Evolutionary conservation across 2,113 vertebrate species (phyloP).

Genomic region (Podocnemis expansa): DNA sequence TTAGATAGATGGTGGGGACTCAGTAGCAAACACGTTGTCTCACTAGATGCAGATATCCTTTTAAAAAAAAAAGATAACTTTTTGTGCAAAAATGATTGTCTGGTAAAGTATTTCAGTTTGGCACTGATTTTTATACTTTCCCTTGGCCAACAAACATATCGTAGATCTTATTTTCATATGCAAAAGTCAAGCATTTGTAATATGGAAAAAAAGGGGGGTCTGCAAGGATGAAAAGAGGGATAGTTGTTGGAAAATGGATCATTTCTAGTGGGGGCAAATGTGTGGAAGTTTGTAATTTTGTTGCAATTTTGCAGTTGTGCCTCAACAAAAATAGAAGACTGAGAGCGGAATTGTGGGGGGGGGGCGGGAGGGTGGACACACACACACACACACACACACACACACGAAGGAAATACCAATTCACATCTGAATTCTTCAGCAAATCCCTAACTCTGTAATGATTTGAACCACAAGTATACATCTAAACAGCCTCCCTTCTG

Average conservation of each 20-base stretch:
- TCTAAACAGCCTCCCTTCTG: too few species aligned
- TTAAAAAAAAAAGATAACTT: background rate
- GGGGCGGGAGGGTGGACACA: too few species aligned
- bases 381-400: too few species aligned
- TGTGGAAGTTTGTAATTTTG: background rate
- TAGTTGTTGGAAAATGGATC: background rate
- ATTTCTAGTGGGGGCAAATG: background rate
- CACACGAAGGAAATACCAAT: background rate
- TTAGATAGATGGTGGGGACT: too few species aligned
- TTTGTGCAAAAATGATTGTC: background rate
- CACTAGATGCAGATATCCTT: too few species aligned
- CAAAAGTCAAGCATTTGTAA: background rate
- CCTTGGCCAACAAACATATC: background rate
- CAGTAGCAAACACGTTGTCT: too few species aligned
- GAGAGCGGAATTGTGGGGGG: too few species aligned
- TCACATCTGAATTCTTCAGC: background rate
- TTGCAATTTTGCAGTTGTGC: background rate
- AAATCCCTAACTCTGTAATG: too few species aligned
- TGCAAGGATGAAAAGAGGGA: too few species aligned
- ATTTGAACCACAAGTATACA: too few species aligned
- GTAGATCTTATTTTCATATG: background rate
- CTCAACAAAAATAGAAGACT: background rate
- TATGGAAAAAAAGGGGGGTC: background rate
- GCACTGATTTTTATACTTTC: rapidly evolving
- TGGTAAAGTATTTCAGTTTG: background rate